Base-by-base conservation (phyloP, 1,140 invertebrate genomes). In the Oscheius sp. region DNA sequence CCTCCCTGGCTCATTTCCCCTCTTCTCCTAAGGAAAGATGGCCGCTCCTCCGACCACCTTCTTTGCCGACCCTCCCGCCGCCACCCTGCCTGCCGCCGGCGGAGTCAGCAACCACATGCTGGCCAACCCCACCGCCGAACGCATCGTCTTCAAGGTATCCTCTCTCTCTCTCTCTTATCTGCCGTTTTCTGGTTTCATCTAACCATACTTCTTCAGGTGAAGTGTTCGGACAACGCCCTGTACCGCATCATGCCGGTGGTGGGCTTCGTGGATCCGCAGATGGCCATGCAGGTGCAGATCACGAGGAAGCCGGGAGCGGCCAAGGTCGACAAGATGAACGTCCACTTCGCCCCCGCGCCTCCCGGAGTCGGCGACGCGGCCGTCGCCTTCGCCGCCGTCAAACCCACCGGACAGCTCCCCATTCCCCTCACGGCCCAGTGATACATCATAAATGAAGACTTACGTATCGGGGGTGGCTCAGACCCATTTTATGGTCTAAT, bases 251-350 rank as follows among this genome's bases (percentile, higher is more conserved):
- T n/a, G 23, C 66, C 66, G 52, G 66, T 68, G 49, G 62, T 59
- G 52, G 66, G 28, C 18, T 63, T 68, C 55, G 10, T 68, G 28
- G 66, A 68, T 18, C 66, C 66, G 15, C 28, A 38, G 29, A 46
- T 64, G 66, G 55, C 36, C 63, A n/a, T 62, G 18, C 20, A 68
- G n/a, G 49, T 68, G 10, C 52, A 68, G 52, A 32, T 68, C 18
- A 18, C 32, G 18, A 46, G 66, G 15, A n/a, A 68, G 66, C 20
- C n/a, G 13, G 66, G 66, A 63, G 64, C 26, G 7, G 66, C 49
- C 49, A 68, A 68, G 66, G 55, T 65, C 18, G 66, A 68, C 49
- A 68, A 68, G 66, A n/a, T n/a, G n/a, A n/a, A n/a, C n/a, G n/a
- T n/a, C n/a, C n/a, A n/a, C n/a, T n/a, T n/a, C n/a, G n/a, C n/a